Percentiles rank a stretch among this genome's conserved stretches.
phyloP scores from a whole-genome alignment of 2,888 invertebrate genomes.

The Ashinkailepas kermadecensis region DNA sequence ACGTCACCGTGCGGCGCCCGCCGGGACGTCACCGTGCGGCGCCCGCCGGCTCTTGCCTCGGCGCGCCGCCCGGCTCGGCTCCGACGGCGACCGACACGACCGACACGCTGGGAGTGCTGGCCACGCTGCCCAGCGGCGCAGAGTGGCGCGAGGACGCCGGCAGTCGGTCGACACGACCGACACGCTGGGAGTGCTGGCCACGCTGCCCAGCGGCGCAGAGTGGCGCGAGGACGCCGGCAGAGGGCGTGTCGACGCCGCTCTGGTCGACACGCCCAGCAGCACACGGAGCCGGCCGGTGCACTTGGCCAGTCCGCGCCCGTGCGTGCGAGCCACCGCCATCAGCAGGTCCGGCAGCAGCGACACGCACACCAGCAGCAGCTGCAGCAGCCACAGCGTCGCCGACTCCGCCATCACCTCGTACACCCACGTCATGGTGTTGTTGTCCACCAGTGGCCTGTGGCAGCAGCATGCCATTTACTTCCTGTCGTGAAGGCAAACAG shows the following conservation, averaged over 20 bases:
- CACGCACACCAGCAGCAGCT: slow-evolving; percentile 27
- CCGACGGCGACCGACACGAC: not conserved
- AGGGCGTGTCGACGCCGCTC: not conserved
- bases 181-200: not conserved
- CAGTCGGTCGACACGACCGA: not conserved
- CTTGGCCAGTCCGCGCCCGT: not conserved
- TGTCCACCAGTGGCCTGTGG: slow-evolving; percentile 25
- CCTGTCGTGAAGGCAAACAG: not conserved
- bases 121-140: not conserved
- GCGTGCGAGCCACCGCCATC: slow-evolving; percentile 22
- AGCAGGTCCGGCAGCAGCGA: slow-evolving; percentile 30
- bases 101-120: not conserved
- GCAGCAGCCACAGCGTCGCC: slow-evolving; percentile 26
- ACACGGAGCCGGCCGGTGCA: not conserved
- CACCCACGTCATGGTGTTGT: slow-evolving; percentile 25
- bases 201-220: not conserved
- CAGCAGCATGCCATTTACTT: too few relatives aligned
- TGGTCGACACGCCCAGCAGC: not conserved
- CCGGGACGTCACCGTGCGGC: too few relatives aligned
- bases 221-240: not conserved
- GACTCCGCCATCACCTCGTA: slow-evolving; percentile 27
- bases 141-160: not conserved
- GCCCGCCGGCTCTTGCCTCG: too few relatives aligned
- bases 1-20: too few relatives aligned
- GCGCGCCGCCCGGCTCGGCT: not conserved